Evolutionary conservation across 2,113 vertebrate species (phyloP), one percentile per base, ranked within the genome.

Genomic region (Alligator mississippiensis): DNA sequence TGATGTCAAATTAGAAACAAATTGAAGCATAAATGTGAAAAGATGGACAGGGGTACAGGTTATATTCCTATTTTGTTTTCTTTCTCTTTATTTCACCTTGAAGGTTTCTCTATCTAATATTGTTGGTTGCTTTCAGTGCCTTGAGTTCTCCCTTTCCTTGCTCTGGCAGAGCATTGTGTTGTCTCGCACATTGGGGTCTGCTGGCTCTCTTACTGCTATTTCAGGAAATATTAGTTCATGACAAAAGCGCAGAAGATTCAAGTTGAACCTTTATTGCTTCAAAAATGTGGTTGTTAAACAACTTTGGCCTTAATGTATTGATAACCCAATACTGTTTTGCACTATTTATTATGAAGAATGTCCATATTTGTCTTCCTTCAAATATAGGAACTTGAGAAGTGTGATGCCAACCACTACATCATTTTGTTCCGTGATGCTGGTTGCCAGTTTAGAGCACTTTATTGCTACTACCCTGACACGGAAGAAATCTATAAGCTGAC

Each of bases 331-430:
- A 24, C 47, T 24, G 21, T 47, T 74, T 74, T 11, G 4, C 22
- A 74, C 3, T 70, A 74, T 7, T n/a, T 30, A 7, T 66, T 19
- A 16, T 47, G 89, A 76, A 3, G 30, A 15, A 6, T 4, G 38
- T 38, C 3, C 28, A 15, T 4, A 0, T 61, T 2, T 58, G 2
- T 78, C 9, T 47, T 4, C 61, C 59, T 82, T 81, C 38, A 2
- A 21, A 34, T 25, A 7, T 96, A 99, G 99, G 99, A 99, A 84
- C 97, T 99, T 82, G 99, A 99, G 95, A 99, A 99, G 85, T 99
- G 99, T 1, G 99, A 99, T 38, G 98, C 99, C 96, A 99, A 99
- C 94, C 99, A 99, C 98, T 98, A 99, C 96, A 99, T 99, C 96
- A 99, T 99, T 89, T 89, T 99, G 90, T 99, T 99, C 95, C 99